These are phyloP conservation scores for Hypotaenidia philippensis DNA, from an alignment of 2,797 vertebrate genomes.

Conservation along the genomic window DNA sequence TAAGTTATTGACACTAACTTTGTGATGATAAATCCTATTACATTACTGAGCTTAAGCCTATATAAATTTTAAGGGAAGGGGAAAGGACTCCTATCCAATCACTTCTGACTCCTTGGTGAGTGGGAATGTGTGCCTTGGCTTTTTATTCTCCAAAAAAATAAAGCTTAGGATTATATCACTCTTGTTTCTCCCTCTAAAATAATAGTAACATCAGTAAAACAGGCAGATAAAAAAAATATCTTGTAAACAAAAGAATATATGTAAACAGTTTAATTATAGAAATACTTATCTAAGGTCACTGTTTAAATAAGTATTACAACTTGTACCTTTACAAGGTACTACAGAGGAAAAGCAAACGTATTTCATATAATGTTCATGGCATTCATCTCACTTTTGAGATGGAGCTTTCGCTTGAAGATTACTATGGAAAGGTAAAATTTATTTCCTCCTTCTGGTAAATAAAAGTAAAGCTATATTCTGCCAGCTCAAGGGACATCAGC, in stretches of 20 bases:
- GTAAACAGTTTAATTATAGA: background rate
- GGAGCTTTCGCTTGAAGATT: background rate
- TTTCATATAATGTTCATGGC: background rate
- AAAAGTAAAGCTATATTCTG: constrained; percentile 19
- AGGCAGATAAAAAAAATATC: background rate
- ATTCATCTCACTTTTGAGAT: background rate
- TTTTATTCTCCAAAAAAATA: background rate
- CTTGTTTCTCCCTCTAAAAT: background rate
- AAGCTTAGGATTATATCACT: background rate
- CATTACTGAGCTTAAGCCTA: background rate
- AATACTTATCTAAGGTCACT: background rate
- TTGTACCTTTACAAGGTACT: background rate
- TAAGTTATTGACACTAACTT: background rate
- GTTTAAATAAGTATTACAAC: background rate
- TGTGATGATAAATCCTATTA: background rate
- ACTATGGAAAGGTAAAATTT: constrained; percentile 2
- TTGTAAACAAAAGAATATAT: background rate
- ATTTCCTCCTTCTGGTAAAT: constrained; percentile 22
- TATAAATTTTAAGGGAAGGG: background rate
- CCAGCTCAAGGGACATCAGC: background rate
- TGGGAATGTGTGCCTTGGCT: background rate
- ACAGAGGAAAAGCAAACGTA: background rate
- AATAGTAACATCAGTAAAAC: background rate
- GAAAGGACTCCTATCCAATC: background rate
- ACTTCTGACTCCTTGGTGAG: background rate